Evolutionary conservation across 1,140 invertebrate genomes (phyloP), one percentile per base, ranked within the genome.

Genomic region (Ceratosolen fusciceps): DNA sequence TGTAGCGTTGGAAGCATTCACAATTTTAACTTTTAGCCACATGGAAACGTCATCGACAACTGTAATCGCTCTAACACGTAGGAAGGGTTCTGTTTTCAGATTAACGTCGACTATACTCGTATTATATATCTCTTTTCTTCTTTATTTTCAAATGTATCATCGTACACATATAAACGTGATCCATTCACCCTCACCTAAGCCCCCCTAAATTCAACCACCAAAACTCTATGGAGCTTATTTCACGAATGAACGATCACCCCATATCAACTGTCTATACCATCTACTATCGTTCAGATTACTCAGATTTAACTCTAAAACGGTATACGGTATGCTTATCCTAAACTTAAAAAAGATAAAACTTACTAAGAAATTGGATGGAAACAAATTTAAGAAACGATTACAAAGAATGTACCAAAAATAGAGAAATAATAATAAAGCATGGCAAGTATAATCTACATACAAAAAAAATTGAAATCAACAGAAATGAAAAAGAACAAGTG

Each of bases 31-130:
- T n/a, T n/a, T n/a, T 86, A 88, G 83, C 86, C 88, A 88, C 86
- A 88, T 84, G 88, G 88, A 90, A 90, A 90, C 89, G 88, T 90
- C 89, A 90, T 90, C 87, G 87, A 88, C 89, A 90, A 88, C 89
- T 90, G 88, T 87, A 85, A 54, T 85, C 82, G 84, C 84, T 80
- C 29, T 2, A 77, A 86, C 83, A 85, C 81, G 83, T 83, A 80
- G n/a, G 31, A 80, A 81, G 82, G 80, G 82, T 73, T 81, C 75
- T 77, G 80, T 82, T 79, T 80, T 77, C 82, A 84, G 83, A 82
- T 84, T 34, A 19, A 21, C n/a, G 26, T 34, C 29, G 68, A n/a
- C 26, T 54, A 19, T 47, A 47, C 9, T n/a, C 29, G 39, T 16
- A 16, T 4, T 47, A 19, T 26, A 19, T 19, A 43, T 68, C 0